Base-by-base conservation (phyloP, 1,140 invertebrate genomes). In the Drosophila santomea region DNA sequence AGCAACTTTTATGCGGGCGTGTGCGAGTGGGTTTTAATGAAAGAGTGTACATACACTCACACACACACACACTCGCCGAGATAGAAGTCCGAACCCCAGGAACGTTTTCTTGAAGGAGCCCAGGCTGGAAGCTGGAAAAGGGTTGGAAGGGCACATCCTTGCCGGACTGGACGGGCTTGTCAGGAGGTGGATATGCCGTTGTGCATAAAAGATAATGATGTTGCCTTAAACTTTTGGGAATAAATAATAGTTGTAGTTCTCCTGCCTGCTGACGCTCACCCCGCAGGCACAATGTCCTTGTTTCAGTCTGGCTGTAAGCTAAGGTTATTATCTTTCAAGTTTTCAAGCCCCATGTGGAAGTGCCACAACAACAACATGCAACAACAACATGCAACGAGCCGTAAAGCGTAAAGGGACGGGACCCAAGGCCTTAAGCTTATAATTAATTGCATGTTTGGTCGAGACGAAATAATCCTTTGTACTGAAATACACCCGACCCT, bases 401-500 rank as follows among this genome's bases (percentile, higher is more conserved):
- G 83, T 69, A 88, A 91, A 88, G 20, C 63, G 79, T 69, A 88
- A 91, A 83, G 78, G 85, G 82, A 73, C 80, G 80, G 85, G 82
- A 74, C 80, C 83, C 86, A 91, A 91, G 90, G 90, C 90, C 90
- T 91, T 91, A 91, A 91, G 90, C 90, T 91, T 91, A 91, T 91
- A 91, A 91, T 91, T 91, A 91, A 91, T 91, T 91, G 90, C 90
- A 91, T 91, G 90, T 91, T 91, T 90, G 90, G 90, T 91, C 90
- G 90, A 91, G 90, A 91, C 90, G 90, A 91, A 91, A 90, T 91
- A 91, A 91, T 91, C 90, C 90, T 88, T 89, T 89, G 84, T 89
- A 90, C 80, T 85, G 78, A 88, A 88, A 88, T 83, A 89, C 63
- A 66, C 69, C 60, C 59, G 61, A 48, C 28, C 54, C 67, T 47